A percentile compares a stretch with the other conserved stretches of the same genome.
Conservation (phyloP, 2,888 invertebrate genomes). For the Epinotia bilunana region DNA sequence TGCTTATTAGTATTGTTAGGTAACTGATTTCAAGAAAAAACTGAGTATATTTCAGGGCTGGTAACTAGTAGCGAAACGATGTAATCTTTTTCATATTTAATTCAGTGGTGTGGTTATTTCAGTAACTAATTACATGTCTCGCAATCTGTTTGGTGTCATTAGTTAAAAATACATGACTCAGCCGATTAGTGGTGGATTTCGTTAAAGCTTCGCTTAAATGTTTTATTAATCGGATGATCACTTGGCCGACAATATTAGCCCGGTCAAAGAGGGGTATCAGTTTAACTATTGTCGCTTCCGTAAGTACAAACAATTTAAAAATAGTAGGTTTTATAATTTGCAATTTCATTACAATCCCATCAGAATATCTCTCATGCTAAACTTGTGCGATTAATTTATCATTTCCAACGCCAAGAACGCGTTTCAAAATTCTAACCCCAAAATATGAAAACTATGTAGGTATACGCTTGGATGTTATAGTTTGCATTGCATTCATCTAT, state of each 20-base stretch:
- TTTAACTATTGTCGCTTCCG: neutral
- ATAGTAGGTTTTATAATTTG: neutral
- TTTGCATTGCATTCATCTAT: no score
- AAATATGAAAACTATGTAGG: no score
- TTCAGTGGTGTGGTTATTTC: constrained; percentile 1
- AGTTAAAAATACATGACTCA: constrained; percentile 45
- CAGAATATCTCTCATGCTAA: no score
- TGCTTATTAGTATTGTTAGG: neutral
- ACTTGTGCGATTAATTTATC: neutral
- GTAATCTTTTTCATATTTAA: constrained; percentile 1
- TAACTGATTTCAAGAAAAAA: neutral
- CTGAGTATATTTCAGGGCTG: no score
- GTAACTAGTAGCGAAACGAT: neutral
- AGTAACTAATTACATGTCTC: constrained; percentile 25
- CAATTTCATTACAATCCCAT: no score
- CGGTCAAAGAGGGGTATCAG: constrained; percentile 12
- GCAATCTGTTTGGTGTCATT: constrained; percentile 30
- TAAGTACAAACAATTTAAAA: neutral
- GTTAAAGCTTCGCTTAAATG: constrained; percentile 53
- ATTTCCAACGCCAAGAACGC: neutral
- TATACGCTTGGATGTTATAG: no score
- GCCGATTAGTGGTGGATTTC: constrained; percentile 46
- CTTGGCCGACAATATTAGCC: constrained; percentile 51
- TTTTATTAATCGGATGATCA: constrained; percentile 57
- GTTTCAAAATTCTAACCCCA: neutral